Evolutionary conservation across 2,797 vertebrate genomes (phyloP).

Genomic region (Smutsia temminckii): DNA sequence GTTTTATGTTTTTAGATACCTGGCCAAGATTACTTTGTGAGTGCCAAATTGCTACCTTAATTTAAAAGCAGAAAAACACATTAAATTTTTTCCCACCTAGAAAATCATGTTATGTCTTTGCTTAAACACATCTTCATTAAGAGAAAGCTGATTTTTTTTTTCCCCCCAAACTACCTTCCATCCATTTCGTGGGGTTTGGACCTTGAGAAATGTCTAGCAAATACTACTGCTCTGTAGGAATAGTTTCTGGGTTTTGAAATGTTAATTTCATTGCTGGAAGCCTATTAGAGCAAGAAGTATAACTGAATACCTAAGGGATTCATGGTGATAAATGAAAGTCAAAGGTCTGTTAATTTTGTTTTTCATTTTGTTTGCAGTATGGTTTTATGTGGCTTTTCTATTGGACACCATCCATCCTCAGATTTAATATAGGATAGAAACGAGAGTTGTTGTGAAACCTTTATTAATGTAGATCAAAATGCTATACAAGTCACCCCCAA

Average conservation of each 20-base stretch:
- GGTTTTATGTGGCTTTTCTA: neutral
- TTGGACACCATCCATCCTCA: neutral
- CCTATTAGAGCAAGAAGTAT: neutral
- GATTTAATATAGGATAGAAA: neutral
- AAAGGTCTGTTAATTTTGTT: neutral
- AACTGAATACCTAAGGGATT: neutral
- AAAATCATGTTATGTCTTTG: conserved; percentile 64
- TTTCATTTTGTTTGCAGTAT: neutral
- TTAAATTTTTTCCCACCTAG: conserved; percentile 55
- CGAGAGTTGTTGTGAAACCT: neutral
- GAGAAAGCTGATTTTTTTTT: neutral
- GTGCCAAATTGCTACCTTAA: conserved; percentile 59
- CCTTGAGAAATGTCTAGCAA: conserved; percentile 36
- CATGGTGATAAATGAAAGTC: neutral
- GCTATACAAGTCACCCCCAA: neutral
- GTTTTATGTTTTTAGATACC: conserved; percentile 64
- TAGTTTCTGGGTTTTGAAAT: conserved; percentile 30
- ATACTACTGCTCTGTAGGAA: neutral
- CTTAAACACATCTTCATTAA: conserved; percentile 57
- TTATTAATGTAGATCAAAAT: neutral
- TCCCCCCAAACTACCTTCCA: neutral
- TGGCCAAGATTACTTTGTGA: conserved; percentile 19
- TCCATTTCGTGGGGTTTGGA: neutral
- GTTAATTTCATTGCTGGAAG: conserved; percentile 26
- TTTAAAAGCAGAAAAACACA: conserved; percentile 42